Base-by-base conservation (phyloP, 2,888 invertebrate genomes). In the Callyntrura guangdongensis region DNA sequence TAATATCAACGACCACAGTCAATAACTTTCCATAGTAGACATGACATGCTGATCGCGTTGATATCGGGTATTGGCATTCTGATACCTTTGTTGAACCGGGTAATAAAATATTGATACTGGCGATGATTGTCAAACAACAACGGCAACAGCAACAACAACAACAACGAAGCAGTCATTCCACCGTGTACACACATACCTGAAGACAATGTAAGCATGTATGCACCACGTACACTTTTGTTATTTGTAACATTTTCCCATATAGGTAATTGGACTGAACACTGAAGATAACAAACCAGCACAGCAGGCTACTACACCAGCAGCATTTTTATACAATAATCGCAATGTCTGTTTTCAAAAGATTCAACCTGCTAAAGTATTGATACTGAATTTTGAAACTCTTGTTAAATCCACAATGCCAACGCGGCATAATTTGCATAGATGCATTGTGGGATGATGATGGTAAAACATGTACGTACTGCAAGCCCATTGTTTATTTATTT, bases 201-300 rank as follows among this genome's bases (percentile, higher is more conserved):
- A 36, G 36, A 36, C 36, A 36, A 36, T 36, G 36, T 36, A 36
- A 36, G 6, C 36, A 6, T n/a, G 56, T 56, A 56, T n/a, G 17
- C 9, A 17, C 2, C 56, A 56, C 8, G 56, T 56, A 17, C 56
- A 56, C 25, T 17, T 83, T 82, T 56, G 59, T 61, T 83, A 67
- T 83, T 67, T 67, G 69, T 64, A 67, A 83, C 83, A 83, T 83
- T 83, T 83, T 69, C 67, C 47, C 69, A n/a, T 49, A 67, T 36
- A 36, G 36, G 36, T 83, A 83, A 83, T 83, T 83, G 83, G 83
- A 61, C 61, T 83, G n/a, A n/a, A 36, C 36, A 6, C 36, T 6
- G n/a, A n/a, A 36, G 83, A 83, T 83, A 83, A 83, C 67, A 67
- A 83, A 83, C 83, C 83, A 67, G 47, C 83, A 49, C 83, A 67